phyloP scores from a whole-genome alignment of 92 coral and sea anemone genomes.

The Blastomussa wellsi region DNA sequence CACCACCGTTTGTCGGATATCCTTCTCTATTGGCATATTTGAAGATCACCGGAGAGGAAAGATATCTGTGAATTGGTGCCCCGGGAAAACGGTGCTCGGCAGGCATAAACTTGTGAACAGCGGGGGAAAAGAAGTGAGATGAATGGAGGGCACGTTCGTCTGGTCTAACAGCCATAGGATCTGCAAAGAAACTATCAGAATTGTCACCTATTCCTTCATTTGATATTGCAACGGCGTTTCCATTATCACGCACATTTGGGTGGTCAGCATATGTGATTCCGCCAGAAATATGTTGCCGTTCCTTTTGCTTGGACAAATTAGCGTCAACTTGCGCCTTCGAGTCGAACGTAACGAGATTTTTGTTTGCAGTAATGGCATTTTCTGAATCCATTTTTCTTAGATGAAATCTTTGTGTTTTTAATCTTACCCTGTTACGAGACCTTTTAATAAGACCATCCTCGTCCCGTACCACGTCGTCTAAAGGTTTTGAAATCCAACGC shows the following conservation, averaged over 20 bases:
- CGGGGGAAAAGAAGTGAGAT: constrained; percentile 28
- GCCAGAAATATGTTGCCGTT: constrained; percentile 26
- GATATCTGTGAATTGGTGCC: constrained; percentile 71
- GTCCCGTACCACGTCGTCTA: background rate
- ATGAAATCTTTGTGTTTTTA: constrained; percentile 6
- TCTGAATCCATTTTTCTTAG: background rate
- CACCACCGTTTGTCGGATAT: background rate
- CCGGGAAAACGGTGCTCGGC: constrained; percentile 72
- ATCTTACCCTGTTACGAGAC: constrained; percentile 41
- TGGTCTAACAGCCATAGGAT: constrained; percentile 7
- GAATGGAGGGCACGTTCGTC: background rate
- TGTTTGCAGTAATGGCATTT: background rate
- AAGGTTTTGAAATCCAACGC: background rate
- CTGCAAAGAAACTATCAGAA: constrained; percentile 21
- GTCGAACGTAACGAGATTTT: background rate
- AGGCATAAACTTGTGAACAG: constrained; percentile 71
- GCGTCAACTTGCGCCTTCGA: background rate
- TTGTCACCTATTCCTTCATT: background rate
- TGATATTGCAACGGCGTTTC: background rate
- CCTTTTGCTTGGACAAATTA: background rate
- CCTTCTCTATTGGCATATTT: constrained; percentile 28
- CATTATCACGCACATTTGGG: background rate
- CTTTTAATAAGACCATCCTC: constrained; percentile 27
- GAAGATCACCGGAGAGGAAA: constrained; percentile 67
- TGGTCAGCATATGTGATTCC: background rate